phyloP scores from a whole-genome alignment of 2,113 vertebrate species.

The Eulacestoma nigropectus region DNA sequence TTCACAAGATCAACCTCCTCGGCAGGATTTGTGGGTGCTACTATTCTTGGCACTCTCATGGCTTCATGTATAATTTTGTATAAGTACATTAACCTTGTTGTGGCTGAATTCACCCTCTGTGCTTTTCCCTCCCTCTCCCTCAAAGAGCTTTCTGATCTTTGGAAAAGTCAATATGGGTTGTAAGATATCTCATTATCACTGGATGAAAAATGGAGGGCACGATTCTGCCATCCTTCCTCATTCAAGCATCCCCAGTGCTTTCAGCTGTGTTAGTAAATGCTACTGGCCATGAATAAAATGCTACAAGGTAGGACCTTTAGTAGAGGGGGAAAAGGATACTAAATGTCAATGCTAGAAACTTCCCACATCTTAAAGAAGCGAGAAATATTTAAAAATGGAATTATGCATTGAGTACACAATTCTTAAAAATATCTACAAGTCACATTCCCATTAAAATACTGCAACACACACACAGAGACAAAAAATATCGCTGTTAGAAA shows the following conservation, averaged over 20 bases:
- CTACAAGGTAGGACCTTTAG: not conserved
- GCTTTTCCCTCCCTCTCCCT: not conserved
- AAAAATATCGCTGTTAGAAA: not conserved
- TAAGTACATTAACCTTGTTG: slow-evolving; percentile 13
- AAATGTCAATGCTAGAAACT: not conserved
- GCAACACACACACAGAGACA: not conserved
- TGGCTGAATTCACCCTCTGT: not conserved
- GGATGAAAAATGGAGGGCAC: not conserved
- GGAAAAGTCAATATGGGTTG: slow-evolving; percentile 24
- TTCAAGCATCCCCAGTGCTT: not conserved
- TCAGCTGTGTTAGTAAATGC: not conserved
- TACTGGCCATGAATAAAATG: not conserved
- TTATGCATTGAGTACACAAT: slow-evolving; percentile 10
- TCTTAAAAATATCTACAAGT: slow-evolving; percentile 19
- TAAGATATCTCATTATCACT: not conserved
- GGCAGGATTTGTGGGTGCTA: slow-evolving; percentile 9
- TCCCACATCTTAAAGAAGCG: not conserved
- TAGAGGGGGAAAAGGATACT: not conserved
- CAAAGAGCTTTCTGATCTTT: slow-evolving; percentile 6
- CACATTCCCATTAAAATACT: slow-evolving; percentile 12
- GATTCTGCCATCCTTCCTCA: not conserved
- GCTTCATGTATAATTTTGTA: slow-evolving; percentile 12
- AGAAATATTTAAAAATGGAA: slow-evolving; percentile 11
- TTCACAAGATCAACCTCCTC: slow-evolving; percentile 14
- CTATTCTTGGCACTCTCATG: slow-evolving; percentile 28